These are phyloP conservation scores for Caligus rogercresseyi DNA, from an alignment of 1,140 invertebrate species.

Conservation along the genomic window DNA sequence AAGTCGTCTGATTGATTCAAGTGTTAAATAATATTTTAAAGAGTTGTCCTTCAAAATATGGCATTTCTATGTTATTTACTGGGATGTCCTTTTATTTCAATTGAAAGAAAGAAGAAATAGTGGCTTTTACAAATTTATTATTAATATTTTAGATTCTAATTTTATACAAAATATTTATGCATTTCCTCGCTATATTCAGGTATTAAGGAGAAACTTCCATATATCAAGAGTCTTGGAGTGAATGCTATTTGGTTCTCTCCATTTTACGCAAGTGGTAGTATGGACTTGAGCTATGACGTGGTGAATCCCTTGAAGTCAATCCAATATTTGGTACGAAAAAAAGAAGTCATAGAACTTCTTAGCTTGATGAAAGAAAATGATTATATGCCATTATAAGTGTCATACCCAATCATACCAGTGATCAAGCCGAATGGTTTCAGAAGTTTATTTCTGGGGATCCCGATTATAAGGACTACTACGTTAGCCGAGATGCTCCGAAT, in stretches of 20 bases:
- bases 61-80: too few relatives aligned
- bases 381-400: conserved; percentile 29
- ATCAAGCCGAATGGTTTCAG: conserved; percentile 30
- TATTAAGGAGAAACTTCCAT: conserved; percentile 39
- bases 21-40: too few relatives aligned
- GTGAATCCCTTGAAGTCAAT: conserved; percentile 28
- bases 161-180: too few relatives aligned
- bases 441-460: conserved; percentile 23
- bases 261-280: conserved; percentile 28
- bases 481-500: background rate
- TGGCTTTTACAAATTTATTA: too few relatives aligned
- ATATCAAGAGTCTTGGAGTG: conserved; percentile 38
- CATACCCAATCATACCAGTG: conserved; percentile 31
- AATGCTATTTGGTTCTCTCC: conserved; percentile 29
- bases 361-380: conserved; percentile 28
- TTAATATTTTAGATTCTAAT: too few relatives aligned
- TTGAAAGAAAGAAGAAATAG: too few relatives aligned
- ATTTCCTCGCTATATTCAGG: conserved; percentile 31
- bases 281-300: conserved; percentile 29
- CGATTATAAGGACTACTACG: background rate
- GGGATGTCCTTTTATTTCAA: too few relatives aligned
- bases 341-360: conserved; percentile 28
- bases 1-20: too few relatives aligned
- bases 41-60: too few relatives aligned
- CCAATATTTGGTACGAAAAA: conserved; percentile 29